phyloP scores from a whole-genome alignment of 2,113 vertebrate species.

The Todiramphus chloris region DNA sequence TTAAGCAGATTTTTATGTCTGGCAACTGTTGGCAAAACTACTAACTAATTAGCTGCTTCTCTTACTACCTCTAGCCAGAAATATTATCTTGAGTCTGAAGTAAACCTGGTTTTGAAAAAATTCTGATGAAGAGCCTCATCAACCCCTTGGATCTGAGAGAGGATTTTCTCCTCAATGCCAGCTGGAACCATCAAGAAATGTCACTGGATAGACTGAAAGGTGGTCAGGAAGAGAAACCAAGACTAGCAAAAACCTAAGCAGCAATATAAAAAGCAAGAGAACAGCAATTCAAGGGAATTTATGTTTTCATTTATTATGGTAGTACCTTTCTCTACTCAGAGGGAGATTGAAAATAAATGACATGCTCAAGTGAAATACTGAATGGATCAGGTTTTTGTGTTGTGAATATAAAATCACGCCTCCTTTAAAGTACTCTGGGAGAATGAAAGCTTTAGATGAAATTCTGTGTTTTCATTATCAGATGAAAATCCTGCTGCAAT shows the following conservation, averaged over 20 bases:
- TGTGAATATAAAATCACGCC: constrained; percentile 21
- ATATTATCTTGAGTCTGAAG: background rate
- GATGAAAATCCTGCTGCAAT: background rate
- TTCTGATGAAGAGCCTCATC: background rate
- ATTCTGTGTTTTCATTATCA: background rate
- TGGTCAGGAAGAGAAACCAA: background rate
- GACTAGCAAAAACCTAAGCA: constrained; percentile 1
- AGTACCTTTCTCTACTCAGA: constrained; percentile 12
- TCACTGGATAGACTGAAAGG: background rate
- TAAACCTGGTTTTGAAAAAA: background rate
- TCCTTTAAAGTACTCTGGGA: constrained; percentile 13
- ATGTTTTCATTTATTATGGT: constrained; percentile 64
- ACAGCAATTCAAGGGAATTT: constrained; percentile 49
- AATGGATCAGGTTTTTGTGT: constrained; percentile 42
- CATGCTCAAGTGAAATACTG: constrained; percentile 35
- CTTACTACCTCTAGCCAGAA: background rate
- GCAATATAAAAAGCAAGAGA: constrained; percentile 24
- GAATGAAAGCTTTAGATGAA: background rate
- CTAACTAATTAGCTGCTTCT: background rate
- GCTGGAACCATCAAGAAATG: background rate
- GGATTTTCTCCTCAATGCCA: background rate
- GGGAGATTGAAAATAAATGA: constrained; percentile 56
- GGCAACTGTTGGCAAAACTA: background rate
- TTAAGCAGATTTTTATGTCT: background rate
- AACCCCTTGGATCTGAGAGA: background rate